phyloP scores from a whole-genome alignment of 1,140 invertebrate species.

The Pseudomyrmex cubaensis region DNA sequence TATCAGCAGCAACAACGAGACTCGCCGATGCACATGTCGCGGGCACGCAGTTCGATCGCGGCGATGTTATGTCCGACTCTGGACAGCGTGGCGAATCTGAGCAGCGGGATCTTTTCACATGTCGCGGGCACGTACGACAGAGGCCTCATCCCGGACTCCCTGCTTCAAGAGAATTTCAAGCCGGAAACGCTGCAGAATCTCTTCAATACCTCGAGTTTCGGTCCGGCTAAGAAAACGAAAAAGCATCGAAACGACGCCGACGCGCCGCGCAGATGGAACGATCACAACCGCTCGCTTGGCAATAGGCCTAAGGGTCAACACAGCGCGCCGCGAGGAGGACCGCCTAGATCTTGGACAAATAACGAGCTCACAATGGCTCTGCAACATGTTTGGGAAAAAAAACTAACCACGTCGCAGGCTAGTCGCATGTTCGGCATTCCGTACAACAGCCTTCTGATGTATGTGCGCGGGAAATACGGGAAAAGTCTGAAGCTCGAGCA shows the following conservation, averaged over 20 bases:
- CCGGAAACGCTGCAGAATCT: slow-evolving; percentile 81
- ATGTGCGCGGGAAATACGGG: slow-evolving; percentile 96
- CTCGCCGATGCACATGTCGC: slow-evolving; percentile 65
- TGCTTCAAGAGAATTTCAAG: slow-evolving; percentile 81
- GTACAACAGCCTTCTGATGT: slow-evolving; percentile 96
- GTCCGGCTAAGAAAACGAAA: slow-evolving; percentile 76
- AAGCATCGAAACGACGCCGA: slow-evolving; percentile 75
- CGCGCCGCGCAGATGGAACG: slow-evolving; percentile 78
- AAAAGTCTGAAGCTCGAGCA: slow-evolving; percentile 95
- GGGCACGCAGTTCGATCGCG: slow-evolving; percentile 76
- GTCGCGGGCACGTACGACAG: slow-evolving; percentile 73
- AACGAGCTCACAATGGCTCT: slow-evolving; percentile 94
- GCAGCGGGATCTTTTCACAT: slow-evolving; percentile 78
- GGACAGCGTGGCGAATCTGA: slow-evolving; percentile 70
- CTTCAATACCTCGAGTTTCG: slow-evolving; percentile 75
- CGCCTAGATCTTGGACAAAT: slow-evolving; percentile 95
- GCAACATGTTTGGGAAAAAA: slow-evolving; percentile 96
- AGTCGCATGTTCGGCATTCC: slow-evolving; percentile 95
- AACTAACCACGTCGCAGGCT: slow-evolving; percentile 97
- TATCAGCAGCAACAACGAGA: slow-evolving; percentile 76
- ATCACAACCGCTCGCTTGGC: slow-evolving; percentile 73
- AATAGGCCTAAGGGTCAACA: slow-evolving; percentile 94
- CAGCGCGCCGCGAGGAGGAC: slow-evolving; percentile 94
- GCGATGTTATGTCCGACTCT: slow-evolving; percentile 77
- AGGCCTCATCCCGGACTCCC: slow-evolving; percentile 75